Evolutionary conservation across 1,140 invertebrate species (phyloP).

Genomic region (Penaeus vannamei): DNA sequence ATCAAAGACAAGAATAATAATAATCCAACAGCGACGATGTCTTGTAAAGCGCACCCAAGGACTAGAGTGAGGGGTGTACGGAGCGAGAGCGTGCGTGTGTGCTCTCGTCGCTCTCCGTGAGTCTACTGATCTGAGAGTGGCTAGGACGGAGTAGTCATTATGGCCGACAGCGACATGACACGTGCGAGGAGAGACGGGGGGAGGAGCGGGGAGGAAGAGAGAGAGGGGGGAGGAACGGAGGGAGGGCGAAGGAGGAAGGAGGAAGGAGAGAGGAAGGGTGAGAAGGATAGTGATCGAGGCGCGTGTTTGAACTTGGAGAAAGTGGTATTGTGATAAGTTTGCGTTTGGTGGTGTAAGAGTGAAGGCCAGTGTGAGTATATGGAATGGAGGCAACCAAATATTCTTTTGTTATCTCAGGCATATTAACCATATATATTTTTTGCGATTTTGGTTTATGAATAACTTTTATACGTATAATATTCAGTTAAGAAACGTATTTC

Average conservation of each 20-base stretch:
- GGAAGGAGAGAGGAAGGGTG: neutral
- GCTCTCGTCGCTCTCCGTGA: too few species aligned
- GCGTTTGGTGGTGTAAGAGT: neutral
- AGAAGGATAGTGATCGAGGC: neutral
- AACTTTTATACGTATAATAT: too few species aligned
- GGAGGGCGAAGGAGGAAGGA: neutral
- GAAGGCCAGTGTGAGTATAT: neutral
- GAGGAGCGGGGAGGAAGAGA: neutral
- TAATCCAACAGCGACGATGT: too few species aligned
- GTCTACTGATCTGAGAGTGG: neutral
- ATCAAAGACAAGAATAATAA: too few species aligned
- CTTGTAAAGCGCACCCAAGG: too few species aligned
- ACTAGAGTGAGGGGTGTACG: too few species aligned
- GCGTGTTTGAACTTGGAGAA: neutral
- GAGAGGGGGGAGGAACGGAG: neutral
- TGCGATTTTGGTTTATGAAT: too few species aligned
- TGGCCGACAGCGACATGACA: neutral
- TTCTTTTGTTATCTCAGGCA: too few species aligned
- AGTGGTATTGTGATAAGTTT: neutral
- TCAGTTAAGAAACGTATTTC: too few species aligned
- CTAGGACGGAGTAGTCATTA: neutral
- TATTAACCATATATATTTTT: too few species aligned
- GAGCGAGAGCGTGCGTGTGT: too few species aligned
- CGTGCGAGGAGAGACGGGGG: neutral
- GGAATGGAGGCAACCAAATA: too few species aligned